Evolutionary conservation across 2,797 vertebrate genomes (phyloP).

Genomic region (Tragelaphus eurycerus): DNA sequence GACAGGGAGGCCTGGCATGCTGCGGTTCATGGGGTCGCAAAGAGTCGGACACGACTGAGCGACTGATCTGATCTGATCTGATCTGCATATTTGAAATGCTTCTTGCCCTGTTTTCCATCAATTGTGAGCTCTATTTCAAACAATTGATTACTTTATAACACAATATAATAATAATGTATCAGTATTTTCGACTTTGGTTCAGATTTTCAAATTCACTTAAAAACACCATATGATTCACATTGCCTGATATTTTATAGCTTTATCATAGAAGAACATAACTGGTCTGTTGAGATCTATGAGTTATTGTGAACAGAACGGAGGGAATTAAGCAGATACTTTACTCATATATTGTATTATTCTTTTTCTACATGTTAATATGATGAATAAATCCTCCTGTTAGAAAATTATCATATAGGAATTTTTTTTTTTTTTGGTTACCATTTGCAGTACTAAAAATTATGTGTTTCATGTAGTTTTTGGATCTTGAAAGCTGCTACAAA

Average conservation of each 20-base stretch:
- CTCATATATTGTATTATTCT: not conserved
- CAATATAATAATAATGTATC: conserved; percentile 30
- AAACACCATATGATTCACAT: not conserved
- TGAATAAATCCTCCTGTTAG: conserved; percentile 21
- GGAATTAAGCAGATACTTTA: conserved; percentile 28
- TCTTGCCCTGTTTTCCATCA: not conserved
- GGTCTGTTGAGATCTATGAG: conserved; percentile 24
- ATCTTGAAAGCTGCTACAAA: not conserved
- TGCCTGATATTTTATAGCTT: not conserved
- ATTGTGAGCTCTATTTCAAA: not conserved
- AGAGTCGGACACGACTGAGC: too few species aligned
- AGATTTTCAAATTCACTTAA: conserved; percentile 49
- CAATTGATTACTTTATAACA: not conserved
- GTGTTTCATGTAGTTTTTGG: not conserved
- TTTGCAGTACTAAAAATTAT: not conserved
- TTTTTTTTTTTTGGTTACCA: not conserved
- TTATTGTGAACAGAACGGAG: not conserved
- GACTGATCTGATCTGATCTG: too few species aligned
- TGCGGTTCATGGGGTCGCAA: too few species aligned
- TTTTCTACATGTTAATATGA: conserved; percentile 47
- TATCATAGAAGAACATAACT: not conserved
- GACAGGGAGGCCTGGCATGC: too few species aligned
- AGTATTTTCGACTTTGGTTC: conserved; percentile 23
- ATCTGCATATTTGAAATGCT: not conserved
- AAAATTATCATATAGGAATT: not conserved